Evolutionary conservation across 1,140 invertebrate genomes (phyloP).

Genomic region (Polypedilum pembai): DNA sequence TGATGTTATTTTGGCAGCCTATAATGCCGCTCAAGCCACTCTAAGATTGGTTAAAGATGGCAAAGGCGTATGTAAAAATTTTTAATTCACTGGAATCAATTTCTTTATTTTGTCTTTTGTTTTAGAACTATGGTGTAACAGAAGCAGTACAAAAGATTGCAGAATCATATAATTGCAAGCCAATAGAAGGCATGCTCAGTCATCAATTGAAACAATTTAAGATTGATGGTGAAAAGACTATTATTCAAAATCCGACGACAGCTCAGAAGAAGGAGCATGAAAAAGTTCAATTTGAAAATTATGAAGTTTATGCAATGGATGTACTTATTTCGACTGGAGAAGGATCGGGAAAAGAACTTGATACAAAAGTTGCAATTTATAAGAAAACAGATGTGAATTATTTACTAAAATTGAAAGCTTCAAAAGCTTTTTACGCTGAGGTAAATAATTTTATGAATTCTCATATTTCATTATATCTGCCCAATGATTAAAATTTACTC

Average conservation of each 20-base stretch:
- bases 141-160: slow-evolving; percentile 89
- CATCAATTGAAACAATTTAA: slow-evolving; percentile 94
- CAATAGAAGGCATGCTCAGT: slow-evolving; percentile 97
- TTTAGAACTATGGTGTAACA: slow-evolving; percentile 85
- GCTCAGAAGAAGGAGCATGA: slow-evolving; percentile 97
- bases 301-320: slow-evolving; percentile 99
- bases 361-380: slow-evolving; percentile 92
- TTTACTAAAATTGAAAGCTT: slow-evolving; percentile 93
- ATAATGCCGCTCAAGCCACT: slow-evolving; percentile 90
- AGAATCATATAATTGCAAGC: slow-evolving; percentile 90
- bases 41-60: slow-evolving; percentile 85
- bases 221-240: slow-evolving; percentile 98
- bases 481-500: slow-evolving; percentile 31
- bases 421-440: slow-evolving; percentile 90
- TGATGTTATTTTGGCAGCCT: slow-evolving; percentile 91
- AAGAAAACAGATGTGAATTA: slow-evolving; percentile 98
- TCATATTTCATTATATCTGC: slow-evolving; percentile 23
- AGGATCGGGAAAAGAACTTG: slow-evolving; percentile 80
- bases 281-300: slow-evolving; percentile 89
- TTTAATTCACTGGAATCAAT: slow-evolving; percentile 26
- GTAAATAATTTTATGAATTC: slow-evolving; percentile 41
- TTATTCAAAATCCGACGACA: slow-evolving; percentile 97
- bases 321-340: slow-evolving; percentile 92
- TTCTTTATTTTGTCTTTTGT: slow-evolving; percentile 4
- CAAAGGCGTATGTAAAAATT: slow-evolving; percentile 61